Conservation (phyloP, 1,140 invertebrate genomes). For the Nomia melanderi region DNA sequence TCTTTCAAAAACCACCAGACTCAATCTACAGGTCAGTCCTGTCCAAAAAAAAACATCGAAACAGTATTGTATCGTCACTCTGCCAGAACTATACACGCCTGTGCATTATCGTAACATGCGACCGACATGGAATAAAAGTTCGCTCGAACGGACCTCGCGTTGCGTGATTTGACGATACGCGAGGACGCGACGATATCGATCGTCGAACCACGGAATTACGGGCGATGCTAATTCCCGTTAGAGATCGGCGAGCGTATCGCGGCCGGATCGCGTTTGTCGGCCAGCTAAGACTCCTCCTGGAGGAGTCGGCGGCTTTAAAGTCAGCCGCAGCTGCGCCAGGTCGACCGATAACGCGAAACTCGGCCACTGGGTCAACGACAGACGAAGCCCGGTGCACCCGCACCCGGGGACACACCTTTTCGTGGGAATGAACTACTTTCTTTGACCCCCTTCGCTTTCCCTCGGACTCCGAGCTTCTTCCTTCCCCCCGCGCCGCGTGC, state of each 20-base stretch:
- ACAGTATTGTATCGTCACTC: too few species aligned
- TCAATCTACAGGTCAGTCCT: too few species aligned
- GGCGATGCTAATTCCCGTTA: conserved; percentile 9
- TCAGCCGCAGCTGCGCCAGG: conserved; percentile 56
- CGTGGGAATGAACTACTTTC: conserved; percentile 6
- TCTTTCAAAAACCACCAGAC: too few species aligned
- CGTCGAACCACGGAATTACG: background rate
- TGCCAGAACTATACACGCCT: too few species aligned
- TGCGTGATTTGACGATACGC: too few species aligned
- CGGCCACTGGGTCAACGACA: conserved; percentile 72
- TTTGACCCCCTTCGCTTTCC: background rate
- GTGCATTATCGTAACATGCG: too few species aligned
- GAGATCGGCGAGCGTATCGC: background rate
- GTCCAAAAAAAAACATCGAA: too few species aligned
- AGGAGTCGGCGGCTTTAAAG: conserved; percentile 57
- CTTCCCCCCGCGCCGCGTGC: background rate
- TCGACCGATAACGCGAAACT: conserved; percentile 64
- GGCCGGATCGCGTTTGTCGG: background rate
- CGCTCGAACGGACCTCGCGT: too few species aligned
- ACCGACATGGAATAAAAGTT: too few species aligned
- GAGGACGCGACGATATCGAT: background rate
- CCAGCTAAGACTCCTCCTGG: background rate
- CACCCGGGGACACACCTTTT: conserved; percentile 25
- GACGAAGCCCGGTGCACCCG: conserved; percentile 50
- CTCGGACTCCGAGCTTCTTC: background rate